Conservation (phyloP, 2,888 invertebrate genomes). For the Willowsia nigromaculata region DNA sequence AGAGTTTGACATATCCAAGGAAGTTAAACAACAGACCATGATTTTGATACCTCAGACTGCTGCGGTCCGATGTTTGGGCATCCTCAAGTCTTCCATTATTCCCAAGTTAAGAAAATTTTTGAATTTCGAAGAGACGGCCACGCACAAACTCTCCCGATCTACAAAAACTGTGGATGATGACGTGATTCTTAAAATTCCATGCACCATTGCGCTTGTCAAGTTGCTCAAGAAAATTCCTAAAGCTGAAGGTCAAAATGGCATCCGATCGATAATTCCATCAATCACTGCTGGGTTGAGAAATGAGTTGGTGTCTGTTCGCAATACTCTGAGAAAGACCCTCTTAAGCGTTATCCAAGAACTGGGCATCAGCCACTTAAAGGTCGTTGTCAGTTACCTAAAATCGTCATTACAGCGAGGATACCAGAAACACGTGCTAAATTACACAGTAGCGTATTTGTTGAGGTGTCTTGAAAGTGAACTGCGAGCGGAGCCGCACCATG, state of each 20-base stretch:
- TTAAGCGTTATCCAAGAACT: conserved; percentile 72
- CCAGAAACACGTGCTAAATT: conserved; percentile 75
- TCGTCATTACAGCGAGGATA: conserved; percentile 73
- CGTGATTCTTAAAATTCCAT: conserved; percentile 75
- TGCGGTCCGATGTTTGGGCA: conserved; percentile 66
- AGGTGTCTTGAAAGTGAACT: conserved; percentile 69
- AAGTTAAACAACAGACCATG: background rate
- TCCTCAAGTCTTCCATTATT: conserved; percentile 65
- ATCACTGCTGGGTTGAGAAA: conserved; percentile 72
- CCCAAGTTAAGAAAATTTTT: conserved; percentile 73
- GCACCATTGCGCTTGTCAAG: conserved; percentile 73
- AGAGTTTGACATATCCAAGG: conserved; percentile 44
- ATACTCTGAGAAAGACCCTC: conserved; percentile 72
- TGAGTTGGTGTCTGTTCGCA: conserved; percentile 68
- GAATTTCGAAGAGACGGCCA: conserved; percentile 73
- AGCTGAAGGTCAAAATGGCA: conserved; percentile 67
- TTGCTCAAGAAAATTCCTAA: conserved; percentile 73
- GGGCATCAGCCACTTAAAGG: conserved; percentile 66
- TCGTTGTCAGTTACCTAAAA: conserved; percentile 70
- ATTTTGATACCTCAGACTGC: conserved; percentile 62
- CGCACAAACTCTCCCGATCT: conserved; percentile 72
- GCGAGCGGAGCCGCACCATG: conserved; percentile 53
- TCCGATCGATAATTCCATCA: conserved; percentile 74
- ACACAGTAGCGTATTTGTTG: conserved; percentile 71
- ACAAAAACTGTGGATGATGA: conserved; percentile 72